phyloP scores from a whole-genome alignment of 2,797 vertebrate genomes.

The Chelonia mydas region DNA sequence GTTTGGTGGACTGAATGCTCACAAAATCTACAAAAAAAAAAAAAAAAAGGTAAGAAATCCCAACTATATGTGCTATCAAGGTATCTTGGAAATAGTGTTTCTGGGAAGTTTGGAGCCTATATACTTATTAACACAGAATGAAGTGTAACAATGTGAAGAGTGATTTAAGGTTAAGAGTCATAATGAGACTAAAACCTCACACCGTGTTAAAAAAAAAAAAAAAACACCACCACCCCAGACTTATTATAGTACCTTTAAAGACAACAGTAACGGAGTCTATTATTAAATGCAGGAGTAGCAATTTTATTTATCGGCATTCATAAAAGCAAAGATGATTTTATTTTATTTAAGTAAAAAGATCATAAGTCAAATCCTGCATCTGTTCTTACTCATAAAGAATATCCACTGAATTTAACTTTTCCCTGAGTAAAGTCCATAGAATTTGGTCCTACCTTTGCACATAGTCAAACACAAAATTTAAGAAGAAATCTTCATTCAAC shows the following conservation, averaged over 20 bases:
- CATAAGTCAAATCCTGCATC: not conserved
- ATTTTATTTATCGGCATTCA: not conserved
- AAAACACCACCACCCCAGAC: not conserved
- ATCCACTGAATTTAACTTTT: not conserved
- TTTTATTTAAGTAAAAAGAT: not conserved
- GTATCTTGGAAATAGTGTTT: not conserved
- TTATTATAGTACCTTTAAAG: not conserved
- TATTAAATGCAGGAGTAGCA: not conserved
- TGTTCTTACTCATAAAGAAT: not conserved
- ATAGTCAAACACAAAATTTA: not conserved
- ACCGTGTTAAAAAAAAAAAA: not conserved
- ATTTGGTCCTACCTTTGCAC: not conserved
- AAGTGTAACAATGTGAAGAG: not conserved
- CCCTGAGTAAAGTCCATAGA: not conserved
- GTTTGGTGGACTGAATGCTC: not conserved
- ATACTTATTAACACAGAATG: not conserved
- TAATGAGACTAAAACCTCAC: not conserved
- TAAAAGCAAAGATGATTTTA: not conserved
- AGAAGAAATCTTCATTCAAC: not conserved
- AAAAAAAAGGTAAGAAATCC: not conserved
- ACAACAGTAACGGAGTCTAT: not conserved
- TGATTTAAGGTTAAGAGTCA: not conserved
- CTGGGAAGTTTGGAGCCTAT: not conserved
- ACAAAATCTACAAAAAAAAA: not conserved
- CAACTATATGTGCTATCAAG: not conserved